Base-by-base conservation (phyloP, 2,113 vertebrate genomes). In the Cisticola juncidis region DNA sequence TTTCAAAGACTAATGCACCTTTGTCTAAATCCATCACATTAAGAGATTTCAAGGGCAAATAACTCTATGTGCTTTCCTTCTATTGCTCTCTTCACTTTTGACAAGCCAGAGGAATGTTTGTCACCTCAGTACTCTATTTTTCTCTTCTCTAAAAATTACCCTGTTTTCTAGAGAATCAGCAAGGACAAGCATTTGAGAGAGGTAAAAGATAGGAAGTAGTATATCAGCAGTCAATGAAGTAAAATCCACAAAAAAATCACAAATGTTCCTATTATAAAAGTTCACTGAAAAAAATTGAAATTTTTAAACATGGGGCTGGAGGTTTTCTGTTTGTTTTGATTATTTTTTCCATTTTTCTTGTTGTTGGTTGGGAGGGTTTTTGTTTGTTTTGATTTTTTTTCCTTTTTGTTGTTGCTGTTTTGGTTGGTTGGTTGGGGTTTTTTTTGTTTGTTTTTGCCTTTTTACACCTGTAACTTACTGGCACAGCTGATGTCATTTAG, bases 401-500 rank as follows among this genome's bases (percentile, higher is more conserved):
- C 25, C 15, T 9, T 19, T 51, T 38, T 38, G 38, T 38, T 38
- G 38, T 38, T 19, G 3, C 57, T 68, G 66, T 81, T 92, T 23
- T 42, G 17, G 4, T 54, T 33, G 6, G 3, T n/a, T 61, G 6
- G 3, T 40, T 61, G 33, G 9, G 6, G 5, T 3, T 24, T 50
- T 65, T 65, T 21, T 29, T 18, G 12, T 51, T 73, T 44, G 23
- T 20, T 56, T n/a, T n/a, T 42, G 17, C 2, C 35, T 29, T 87
- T 90, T 95, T 87, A 57, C 84, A 95, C 93, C 90, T 95, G 90
- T 95, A 95, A 94, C 71, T 96, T 96, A 88, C 93, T 97, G 94
- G 93, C 78, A 96, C 78, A 58, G 90, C 71, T 94, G 92, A 95
- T 95, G 93, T 96, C 87, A 97, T 91, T 95, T 94, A 96, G 94